phyloP scores from a whole-genome alignment of 2,888 invertebrate species.

The Plutella xylostella region DNA sequence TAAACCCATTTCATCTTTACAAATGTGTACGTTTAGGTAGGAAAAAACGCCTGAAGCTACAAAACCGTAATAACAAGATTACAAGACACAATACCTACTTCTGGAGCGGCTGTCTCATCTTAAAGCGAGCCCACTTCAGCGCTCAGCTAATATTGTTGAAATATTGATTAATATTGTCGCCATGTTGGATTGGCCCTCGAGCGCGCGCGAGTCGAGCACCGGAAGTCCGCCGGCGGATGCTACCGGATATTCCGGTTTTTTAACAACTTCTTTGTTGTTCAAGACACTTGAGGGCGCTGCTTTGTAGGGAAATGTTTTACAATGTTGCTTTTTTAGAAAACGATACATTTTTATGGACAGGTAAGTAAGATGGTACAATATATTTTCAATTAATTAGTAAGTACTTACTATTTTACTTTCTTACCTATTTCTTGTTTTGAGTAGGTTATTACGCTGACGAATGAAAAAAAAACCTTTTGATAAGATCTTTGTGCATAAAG shows the following conservation, averaged over 20 bases:
- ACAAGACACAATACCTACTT: background rate
- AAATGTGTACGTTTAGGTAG: no score
- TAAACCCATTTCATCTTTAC: no score
- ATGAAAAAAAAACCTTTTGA: no score
- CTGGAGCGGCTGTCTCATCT: slow-evolving; percentile 3
- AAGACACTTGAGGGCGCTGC: slow-evolving; percentile 28
- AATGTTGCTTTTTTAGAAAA: background rate
- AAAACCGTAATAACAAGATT: background rate
- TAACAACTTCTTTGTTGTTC: slow-evolving; percentile 42
- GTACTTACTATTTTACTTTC: no score
- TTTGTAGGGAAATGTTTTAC: slow-evolving; percentile 21
- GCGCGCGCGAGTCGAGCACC: slow-evolving; percentile 21
- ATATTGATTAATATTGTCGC: slow-evolving; percentile 72
- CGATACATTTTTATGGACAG: background rate
- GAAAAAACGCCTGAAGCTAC: background rate
- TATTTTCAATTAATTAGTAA: no score
- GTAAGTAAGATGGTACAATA: no score
- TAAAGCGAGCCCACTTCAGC: slow-evolving; percentile 22
- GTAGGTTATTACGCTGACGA: no score
- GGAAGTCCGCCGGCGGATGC: slow-evolving; percentile 35
- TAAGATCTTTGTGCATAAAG: no score
- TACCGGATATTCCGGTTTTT: slow-evolving; percentile 43
- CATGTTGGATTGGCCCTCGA: slow-evolving; percentile 56
- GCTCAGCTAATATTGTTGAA: slow-evolving; percentile 62
- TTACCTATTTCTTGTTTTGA: no score